Conservation (phyloP, 2,888 invertebrate species). For the Plebejus melissa region DNA sequence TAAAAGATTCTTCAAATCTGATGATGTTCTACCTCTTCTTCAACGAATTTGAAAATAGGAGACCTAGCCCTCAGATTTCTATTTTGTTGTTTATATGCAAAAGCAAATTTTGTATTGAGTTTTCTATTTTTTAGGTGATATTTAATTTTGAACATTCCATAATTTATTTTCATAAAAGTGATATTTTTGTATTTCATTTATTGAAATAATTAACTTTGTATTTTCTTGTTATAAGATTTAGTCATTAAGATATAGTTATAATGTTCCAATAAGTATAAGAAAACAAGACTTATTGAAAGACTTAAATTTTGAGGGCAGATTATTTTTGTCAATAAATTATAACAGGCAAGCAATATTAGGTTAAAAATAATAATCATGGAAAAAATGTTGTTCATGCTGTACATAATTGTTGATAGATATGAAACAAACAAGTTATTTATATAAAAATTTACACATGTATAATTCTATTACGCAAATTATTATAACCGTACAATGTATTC, state of each 20-base stretch:
- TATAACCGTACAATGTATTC: not conserved
- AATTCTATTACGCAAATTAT: not conserved
- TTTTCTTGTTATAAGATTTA: not conserved
- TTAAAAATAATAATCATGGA: not conserved
- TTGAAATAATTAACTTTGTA: not conserved
- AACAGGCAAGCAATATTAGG: slow-evolving; percentile 6
- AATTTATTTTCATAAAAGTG: slow-evolving; percentile 28
- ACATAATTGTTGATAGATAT: not conserved
- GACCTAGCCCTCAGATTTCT: not conserved
- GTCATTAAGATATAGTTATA: not conserved
- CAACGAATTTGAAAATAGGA: slow-evolving; percentile 32
- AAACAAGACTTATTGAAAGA: slow-evolving; percentile 10
- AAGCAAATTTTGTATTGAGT: not conserved
- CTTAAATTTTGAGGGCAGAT: not conserved
- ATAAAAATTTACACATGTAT: not conserved
- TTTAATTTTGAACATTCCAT: slow-evolving; percentile 32
- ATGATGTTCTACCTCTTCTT: slow-evolving; percentile 39
- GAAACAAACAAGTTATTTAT: not conserved
- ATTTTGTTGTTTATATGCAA: not conserved
- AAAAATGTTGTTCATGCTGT: not conserved
- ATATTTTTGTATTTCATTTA: slow-evolving; percentile 7
- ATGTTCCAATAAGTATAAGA: not conserved
- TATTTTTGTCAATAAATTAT: not conserved
- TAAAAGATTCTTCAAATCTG: slow-evolving; percentile 32
- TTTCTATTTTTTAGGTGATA: not conserved